Percentiles rank a stretch among this genome's conserved stretches.
Conservation (phyloP, 2,113 vertebrate genomes). For the Chaetorhynchus papuensis region DNA sequence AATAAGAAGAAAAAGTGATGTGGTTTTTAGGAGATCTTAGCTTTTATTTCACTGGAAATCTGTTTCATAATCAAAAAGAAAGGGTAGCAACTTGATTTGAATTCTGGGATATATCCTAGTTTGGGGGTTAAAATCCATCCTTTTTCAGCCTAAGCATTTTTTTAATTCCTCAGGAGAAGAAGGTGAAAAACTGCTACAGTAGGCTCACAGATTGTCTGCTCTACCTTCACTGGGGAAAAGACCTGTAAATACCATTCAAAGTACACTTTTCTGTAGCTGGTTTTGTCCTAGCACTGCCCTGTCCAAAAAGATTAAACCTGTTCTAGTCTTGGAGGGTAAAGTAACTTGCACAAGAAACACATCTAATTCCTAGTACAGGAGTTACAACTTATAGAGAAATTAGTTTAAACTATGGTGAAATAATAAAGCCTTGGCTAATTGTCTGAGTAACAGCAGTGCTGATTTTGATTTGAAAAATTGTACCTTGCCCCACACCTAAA, state of each 20-base stretch:
- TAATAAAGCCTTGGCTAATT: not conserved
- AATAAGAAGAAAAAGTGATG: not conserved
- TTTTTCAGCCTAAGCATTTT: not conserved
- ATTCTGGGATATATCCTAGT: not conserved
- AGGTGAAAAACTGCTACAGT: not conserved
- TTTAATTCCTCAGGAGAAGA: not conserved
- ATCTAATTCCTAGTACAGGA: not conserved
- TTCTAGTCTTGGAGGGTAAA: not conserved
- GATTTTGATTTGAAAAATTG: not conserved
- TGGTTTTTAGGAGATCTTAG: not conserved
- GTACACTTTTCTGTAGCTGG: not conserved
- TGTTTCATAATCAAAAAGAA: not conserved
- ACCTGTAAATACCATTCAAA: not conserved
- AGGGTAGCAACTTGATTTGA: not conserved
- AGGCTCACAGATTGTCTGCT: not conserved
- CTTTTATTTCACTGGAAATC: not conserved
- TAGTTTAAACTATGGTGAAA: not conserved
- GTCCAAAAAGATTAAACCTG: not conserved
- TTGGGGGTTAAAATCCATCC: not conserved
- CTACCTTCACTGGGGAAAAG: not conserved
- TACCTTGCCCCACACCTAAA: not conserved
- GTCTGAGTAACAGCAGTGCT: not conserved
- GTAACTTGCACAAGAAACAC: not conserved
- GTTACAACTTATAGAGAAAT: not conserved
- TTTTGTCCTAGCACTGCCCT: not conserved